Base-by-base conservation (phyloP, 2,113 vertebrate species). In the Psammodynastes pulverulentus region DNA sequence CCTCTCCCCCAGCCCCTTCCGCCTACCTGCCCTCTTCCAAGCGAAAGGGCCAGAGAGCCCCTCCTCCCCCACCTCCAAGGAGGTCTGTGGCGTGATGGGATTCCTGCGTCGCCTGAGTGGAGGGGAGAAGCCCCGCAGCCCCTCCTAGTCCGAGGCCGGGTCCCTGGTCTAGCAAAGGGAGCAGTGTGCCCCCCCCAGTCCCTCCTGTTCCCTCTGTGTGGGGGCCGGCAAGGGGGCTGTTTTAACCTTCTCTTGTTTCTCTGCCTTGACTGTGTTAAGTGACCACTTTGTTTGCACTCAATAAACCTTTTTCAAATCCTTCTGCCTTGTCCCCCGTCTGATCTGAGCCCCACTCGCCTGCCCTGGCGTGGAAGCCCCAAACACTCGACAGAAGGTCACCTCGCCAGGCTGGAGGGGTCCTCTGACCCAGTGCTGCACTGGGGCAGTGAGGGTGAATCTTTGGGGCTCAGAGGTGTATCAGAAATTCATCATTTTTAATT, bases 351-450 rank as follows among this genome's bases (percentile, higher is more conserved):
- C 15, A n/a, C 15, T 3, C 34, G 6, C 13, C 15, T 79, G 15
- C 67, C 67, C 15, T 72, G n/a, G 5, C 1, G 4, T n/a, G 29
- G 29, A 13, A 34, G 13, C 67, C 67, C n/a, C 1, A 2, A 34
- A 17, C 0, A 2, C n/a, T n/a, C 3, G 0, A 19, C n/a, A 2
- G 34, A 3, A 79, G 15, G n/a, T 17, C n/a, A 17, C 1, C n/a
- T 19, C 13, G 0, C 58, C 58, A n/a, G 29, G 29, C 62, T 0
- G 0, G 13, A n/a, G 62, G 15, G 2, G 15, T 79, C 17, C 67
- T 79, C n/a, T 3, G 10, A n/a, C 58, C 26, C 26, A 4, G 26
- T 29, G 58, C 58, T 62, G 10, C 58, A 13, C 58, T 62, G 58
- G 29, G 29, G 58, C 1, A 5, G 29, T 62, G 26, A 62, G 12